Evolutionary conservation across 2,888 invertebrate genomes (phyloP).

Genomic region (Drosophila anceps): DNA sequence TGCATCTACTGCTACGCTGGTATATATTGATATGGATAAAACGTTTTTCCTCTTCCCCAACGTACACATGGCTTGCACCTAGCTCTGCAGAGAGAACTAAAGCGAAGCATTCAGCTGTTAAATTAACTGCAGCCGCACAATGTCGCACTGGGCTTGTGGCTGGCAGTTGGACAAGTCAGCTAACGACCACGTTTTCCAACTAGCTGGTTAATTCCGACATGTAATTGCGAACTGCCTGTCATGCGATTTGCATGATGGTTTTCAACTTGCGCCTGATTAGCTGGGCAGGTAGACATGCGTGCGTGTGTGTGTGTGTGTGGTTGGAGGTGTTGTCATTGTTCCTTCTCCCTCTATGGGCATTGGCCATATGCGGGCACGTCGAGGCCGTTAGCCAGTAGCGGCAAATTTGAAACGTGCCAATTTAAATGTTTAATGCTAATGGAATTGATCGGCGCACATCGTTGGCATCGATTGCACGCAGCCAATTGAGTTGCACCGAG

Average conservation of each 20-base stretch:
- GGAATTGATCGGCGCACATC: conserved; percentile 7
- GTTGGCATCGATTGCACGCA: conserved; percentile 33
- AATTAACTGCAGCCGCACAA: conserved; percentile 7
- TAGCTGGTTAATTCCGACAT: conserved; percentile 20
- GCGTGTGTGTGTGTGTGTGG: neutral
- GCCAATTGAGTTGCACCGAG: conserved; percentile 46
- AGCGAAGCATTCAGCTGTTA: conserved; percentile 7
- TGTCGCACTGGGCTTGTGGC: neutral
- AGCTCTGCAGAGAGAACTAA: neutral
- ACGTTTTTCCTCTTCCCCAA: neutral
- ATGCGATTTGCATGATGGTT: conserved; percentile 45
- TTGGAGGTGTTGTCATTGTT: conserved; percentile 7
- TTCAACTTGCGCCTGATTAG: conserved; percentile 28
- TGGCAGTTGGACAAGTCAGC: neutral
- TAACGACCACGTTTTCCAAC: conserved; percentile 6
- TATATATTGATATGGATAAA: neutral
- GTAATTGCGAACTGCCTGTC: conserved; percentile 11
- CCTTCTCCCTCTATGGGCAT: neutral
- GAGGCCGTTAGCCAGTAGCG: conserved; percentile 16
- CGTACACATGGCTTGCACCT: neutral
- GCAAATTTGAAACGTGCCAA: conserved; percentile 55
- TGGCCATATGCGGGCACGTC: conserved; percentile 34
- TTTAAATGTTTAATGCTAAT: conserved; percentile 30
- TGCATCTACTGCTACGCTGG: neutral
- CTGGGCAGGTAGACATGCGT: conserved; percentile 11